phyloP scores from a whole-genome alignment of 2,113 vertebrate genomes.

The Actenoides lindsayi region DNA sequence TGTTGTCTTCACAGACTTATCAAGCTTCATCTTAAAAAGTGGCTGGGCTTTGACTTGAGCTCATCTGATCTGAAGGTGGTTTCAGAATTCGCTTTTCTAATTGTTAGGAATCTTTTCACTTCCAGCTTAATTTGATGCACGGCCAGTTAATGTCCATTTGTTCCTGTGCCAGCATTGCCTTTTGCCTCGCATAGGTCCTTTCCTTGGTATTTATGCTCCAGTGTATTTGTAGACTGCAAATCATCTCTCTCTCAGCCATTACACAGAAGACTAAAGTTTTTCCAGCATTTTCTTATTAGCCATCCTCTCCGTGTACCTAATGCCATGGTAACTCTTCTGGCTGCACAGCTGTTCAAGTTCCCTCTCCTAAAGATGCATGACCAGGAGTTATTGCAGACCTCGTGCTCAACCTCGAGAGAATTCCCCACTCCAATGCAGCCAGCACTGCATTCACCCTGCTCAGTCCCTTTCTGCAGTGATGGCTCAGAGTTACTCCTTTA shows the following conservation, averaged over 20 bases:
- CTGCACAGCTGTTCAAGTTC: neutral
- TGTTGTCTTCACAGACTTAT: neutral
- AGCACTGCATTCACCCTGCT: neutral
- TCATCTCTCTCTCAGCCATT: neutral
- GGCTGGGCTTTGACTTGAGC: fast-evolving
- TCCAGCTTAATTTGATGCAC: neutral
- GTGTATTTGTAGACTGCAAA: neutral
- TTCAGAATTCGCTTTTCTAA: neutral
- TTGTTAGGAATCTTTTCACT: neutral
- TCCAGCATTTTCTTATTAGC: neutral
- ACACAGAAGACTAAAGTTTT: neutral
- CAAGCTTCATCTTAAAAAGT: neutral
- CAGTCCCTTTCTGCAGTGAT: neutral
- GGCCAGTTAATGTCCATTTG: neutral
- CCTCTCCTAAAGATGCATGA: neutral
- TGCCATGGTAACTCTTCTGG: neutral
- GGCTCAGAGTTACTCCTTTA: neutral
- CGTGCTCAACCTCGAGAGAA: neutral
- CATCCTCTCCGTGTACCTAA: neutral
- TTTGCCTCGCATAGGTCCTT: neutral
- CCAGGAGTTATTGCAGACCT: neutral
- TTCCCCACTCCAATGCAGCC: neutral
- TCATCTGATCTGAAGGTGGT: neutral
- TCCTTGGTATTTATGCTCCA: neutral
- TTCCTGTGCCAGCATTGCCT: neutral